These are phyloP conservation scores for Rutilus rutilus DNA, from an alignment of 2,113 vertebrate species.

Conservation along the genomic window DNA sequence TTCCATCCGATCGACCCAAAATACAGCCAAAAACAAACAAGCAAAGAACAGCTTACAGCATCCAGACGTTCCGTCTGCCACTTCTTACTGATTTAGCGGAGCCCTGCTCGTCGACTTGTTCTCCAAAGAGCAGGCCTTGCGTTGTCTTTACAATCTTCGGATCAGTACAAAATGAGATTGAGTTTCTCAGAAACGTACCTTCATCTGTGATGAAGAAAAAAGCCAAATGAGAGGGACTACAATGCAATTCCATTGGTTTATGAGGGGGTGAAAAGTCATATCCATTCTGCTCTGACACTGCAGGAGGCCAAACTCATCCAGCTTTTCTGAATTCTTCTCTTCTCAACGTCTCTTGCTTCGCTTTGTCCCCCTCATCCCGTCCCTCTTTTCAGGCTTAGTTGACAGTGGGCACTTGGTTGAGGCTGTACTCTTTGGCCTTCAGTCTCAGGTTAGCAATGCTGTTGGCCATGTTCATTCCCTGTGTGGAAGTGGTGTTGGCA, in stretches of 20 bases:
- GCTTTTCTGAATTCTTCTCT: constrained; percentile 35
- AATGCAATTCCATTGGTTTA: constrained; percentile 40
- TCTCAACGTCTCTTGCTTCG: constrained; percentile 27
- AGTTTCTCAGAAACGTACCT: constrained; percentile 34
- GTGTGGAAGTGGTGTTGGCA: constrained; percentile 91
- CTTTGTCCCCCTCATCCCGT: constrained; percentile 45
- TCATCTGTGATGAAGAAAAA: constrained; percentile 49
- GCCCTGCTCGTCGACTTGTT: constrained; percentile 57
- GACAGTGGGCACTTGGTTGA: constrained; percentile 98
- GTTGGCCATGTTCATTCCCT: constrained; percentile 99
- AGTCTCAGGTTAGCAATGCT: constrained; percentile 99
- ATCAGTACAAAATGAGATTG: constrained; percentile 44
- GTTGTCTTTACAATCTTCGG: constrained; percentile 34
- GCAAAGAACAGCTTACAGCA: constrained; percentile 60
- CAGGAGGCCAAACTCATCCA: constrained; percentile 38
- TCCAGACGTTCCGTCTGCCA: constrained; percentile 54
- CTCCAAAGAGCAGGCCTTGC: constrained; percentile 39
- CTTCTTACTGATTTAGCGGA: constrained; percentile 50
- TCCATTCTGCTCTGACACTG: constrained; percentile 32
- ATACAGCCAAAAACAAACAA: constrained; percentile 43
- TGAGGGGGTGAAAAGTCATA: constrained; percentile 11
- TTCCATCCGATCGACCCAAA: constrained; percentile 39
- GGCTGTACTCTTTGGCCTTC: constrained; percentile 99
- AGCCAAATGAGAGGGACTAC: constrained; percentile 37
- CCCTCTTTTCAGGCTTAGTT: constrained; percentile 81